These are phyloP conservation scores for Parasteatoda lunata DNA, from an alignment of 2,888 invertebrate species.

Conservation along the genomic window DNA sequence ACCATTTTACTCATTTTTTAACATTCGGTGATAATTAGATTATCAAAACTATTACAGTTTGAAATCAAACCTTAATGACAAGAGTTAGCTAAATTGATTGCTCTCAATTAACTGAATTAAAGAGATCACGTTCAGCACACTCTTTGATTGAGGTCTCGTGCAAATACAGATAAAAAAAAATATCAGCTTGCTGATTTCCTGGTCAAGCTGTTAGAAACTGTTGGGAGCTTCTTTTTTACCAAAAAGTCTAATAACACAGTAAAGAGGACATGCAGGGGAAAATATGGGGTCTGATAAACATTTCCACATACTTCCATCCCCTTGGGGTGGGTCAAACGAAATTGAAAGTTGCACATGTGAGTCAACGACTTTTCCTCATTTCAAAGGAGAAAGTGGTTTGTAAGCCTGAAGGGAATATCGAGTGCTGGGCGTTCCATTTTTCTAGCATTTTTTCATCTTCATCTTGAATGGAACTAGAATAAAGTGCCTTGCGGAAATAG, in stretches of 20 bases:
- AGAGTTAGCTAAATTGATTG: too few relatives aligned
- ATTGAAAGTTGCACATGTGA: slow-evolving; percentile 51
- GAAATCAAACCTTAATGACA: too few relatives aligned
- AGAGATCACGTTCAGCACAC: too few relatives aligned
- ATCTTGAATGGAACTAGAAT: slow-evolving; percentile 16
- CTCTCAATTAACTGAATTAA: too few relatives aligned
- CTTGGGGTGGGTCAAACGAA: slow-evolving; percentile 63
- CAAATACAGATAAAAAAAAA: background rate
- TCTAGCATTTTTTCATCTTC: slow-evolving; percentile 11
- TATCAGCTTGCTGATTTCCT: slow-evolving; percentile 29
- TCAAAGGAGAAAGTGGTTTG: slow-evolving; percentile 32
- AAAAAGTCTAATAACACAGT: background rate
- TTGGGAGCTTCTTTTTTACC: background rate
- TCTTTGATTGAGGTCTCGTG: background rate
- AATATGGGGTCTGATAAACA: slow-evolving; percentile 27
- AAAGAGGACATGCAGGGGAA: slow-evolving; percentile 38
- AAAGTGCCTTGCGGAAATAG: slow-evolving; percentile 17
- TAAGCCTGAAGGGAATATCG: slow-evolving; percentile 22
- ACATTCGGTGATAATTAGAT: too few relatives aligned
- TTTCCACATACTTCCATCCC: slow-evolving; percentile 47
- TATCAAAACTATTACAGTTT: too few relatives aligned
- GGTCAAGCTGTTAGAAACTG: slow-evolving; percentile 15
- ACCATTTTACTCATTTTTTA: too few relatives aligned
- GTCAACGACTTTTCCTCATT: slow-evolving; percentile 55
- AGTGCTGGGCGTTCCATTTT: slow-evolving; percentile 33